Percentiles rank a stretch among this genome's conserved stretches.
These are phyloP conservation scores for Eira barbara DNA, from an alignment of 2,113 vertebrate species.

Conservation along the genomic window DNA sequence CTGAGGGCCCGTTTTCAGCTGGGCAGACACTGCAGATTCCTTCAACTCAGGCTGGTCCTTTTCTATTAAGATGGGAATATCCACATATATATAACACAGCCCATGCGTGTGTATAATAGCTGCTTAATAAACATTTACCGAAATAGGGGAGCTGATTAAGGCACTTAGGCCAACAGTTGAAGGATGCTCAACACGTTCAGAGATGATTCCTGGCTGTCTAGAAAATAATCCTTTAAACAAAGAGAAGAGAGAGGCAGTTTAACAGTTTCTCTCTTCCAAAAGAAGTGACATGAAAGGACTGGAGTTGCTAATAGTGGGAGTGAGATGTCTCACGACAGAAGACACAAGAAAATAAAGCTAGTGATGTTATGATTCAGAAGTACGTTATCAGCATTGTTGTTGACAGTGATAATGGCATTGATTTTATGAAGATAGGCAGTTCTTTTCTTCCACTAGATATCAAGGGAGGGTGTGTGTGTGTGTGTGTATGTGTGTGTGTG, in stretches of 20 bases:
- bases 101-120: background rate
- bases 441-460: background rate
- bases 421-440: background rate
- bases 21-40: background rate
- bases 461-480: background rate
- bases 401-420: background rate
- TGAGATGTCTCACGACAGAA: background rate
- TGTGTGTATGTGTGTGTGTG: background rate
- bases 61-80: background rate
- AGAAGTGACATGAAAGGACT: background rate
- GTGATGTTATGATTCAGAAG: background rate
- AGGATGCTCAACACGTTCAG: background rate
- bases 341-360: background rate
- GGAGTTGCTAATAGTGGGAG: background rate
- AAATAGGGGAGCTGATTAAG: background rate
- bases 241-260: background rate
- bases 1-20: background rate
- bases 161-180: background rate
- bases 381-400: background rate
- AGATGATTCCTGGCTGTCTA: background rate
- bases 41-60: background rate
- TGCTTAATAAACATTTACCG: background rate
- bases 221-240: constrained; percentile 10
- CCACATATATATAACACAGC: background rate
- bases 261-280: background rate